Percentiles rank a stretch among this genome's conserved stretches.
phyloP scores from a whole-genome alignment of 2,797 vertebrate genomes.

The Simalia tracyae region DNA sequence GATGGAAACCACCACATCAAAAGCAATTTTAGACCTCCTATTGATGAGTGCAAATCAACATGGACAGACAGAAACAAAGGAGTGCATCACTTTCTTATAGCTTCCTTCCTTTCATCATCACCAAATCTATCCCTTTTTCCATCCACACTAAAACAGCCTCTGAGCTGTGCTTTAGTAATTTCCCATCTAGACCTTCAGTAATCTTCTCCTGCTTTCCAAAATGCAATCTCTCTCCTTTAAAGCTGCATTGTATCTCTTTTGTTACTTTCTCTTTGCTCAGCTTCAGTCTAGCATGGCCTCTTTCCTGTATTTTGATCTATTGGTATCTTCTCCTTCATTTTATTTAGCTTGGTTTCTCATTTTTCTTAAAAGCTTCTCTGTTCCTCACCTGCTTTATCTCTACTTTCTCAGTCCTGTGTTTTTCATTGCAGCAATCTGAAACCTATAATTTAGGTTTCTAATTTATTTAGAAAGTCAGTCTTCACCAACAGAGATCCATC shows the following conservation, averaged over 20 bases:
- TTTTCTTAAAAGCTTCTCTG: neutral
- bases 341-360: neutral
- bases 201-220: neutral
- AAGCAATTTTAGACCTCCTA: neutral
- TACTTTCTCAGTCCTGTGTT: neutral
- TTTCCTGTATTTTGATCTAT: neutral
- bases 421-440: neutral
- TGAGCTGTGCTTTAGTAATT: neutral
- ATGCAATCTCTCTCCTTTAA: neutral
- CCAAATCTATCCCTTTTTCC: neutral
- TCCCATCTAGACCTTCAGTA: neutral
- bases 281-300: neutral
- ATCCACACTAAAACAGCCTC: neutral
- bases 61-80: neutral
- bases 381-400: neutral
- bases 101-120: conserved; percentile 10
- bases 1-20: neutral
- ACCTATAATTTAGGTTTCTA: too few species aligned
- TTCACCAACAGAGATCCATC: neutral
- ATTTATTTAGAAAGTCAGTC: neutral
- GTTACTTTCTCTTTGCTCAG: neutral
- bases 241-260: neutral
- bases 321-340: neutral
- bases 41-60: neutral
- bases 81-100: neutral